A percentile compares a stretch with the other conserved stretches of the same genome.
These are phyloP conservation scores for Epizoanthus illoricatus DNA, from an alignment of 92 coral and sea anemone genomes.

Conservation along the genomic window DNA sequence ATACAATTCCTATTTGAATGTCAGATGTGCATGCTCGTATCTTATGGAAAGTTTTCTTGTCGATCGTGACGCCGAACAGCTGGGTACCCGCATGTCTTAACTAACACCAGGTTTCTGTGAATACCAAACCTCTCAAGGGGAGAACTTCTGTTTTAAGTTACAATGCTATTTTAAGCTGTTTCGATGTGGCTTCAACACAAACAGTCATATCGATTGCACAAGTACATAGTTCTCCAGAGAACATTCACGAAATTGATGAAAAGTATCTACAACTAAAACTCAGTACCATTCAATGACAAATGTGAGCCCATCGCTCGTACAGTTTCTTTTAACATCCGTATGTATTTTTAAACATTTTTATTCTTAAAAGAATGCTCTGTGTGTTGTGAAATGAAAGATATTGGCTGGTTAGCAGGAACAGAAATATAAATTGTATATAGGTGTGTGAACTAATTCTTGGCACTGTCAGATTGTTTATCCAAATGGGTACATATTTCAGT, in stretches of 20 bases:
- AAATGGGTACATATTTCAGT: constrained; percentile 2
- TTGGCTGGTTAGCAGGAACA: neutral
- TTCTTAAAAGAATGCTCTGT: too few relatives aligned
- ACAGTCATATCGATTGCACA: too few relatives aligned
- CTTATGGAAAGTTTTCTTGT: neutral
- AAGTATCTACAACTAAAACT: too few relatives aligned
- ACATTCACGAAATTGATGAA: too few relatives aligned
- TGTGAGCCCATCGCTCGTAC: too few relatives aligned
- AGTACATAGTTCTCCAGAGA: neutral
- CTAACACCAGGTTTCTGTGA: too few relatives aligned
- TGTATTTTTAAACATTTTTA: too few relatives aligned
- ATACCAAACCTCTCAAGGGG: neutral
- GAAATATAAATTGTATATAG: neutral
- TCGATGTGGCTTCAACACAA: neutral
- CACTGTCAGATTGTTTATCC: constrained; percentile 4
- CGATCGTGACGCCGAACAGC: neutral
- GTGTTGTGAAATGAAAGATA: too few relatives aligned
- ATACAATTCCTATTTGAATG: neutral
- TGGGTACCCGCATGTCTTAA: too few relatives aligned
- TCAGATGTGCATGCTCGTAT: neutral
- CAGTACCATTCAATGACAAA: too few relatives aligned
- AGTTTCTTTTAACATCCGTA: too few relatives aligned
- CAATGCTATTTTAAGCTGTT: constrained; percentile 28
- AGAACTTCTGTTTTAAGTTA: constrained; percentile 27
- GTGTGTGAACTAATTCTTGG: too few relatives aligned